Evolutionary conservation across 2,888 invertebrate species (phyloP).

Genomic region (Oscheius sp.): DNA sequence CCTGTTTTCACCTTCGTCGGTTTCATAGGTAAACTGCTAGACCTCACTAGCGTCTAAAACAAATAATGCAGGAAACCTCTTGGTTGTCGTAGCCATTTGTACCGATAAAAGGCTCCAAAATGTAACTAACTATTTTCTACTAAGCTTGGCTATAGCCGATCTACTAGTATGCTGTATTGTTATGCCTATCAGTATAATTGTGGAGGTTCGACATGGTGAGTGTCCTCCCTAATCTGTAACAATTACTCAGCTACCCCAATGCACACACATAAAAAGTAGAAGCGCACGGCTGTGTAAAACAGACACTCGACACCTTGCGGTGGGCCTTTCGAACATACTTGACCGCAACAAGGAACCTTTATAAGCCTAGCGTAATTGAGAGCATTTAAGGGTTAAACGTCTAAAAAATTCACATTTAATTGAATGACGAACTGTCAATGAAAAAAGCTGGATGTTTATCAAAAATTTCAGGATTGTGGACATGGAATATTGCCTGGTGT

Average conservation of each 20-base stretch:
- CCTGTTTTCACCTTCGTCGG: conserved; percentile 62
- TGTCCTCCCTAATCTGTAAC: background rate
- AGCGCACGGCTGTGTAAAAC: conserved; percentile 17
- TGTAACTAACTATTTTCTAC: conserved; percentile 92
- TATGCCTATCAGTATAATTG: conserved; percentile 93
- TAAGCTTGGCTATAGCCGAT: conserved; percentile 92
- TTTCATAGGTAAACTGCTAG: conserved; percentile 54
- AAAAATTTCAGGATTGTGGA: conserved; percentile 61
- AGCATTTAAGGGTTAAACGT: background rate
- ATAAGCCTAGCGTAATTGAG: background rate
- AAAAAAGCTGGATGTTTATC: too few relatives aligned
- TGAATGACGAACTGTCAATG: conserved; percentile 6
- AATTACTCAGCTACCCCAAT: background rate
- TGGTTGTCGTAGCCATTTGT: conserved; percentile 91
- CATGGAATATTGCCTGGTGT: conserved; percentile 72
- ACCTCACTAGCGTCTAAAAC: too few relatives aligned
- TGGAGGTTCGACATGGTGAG: conserved; percentile 87
- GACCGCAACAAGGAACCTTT: conserved; percentile 18
- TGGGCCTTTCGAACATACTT: conserved; percentile 22
- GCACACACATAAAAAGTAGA: conserved; percentile 13
- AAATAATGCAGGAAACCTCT: conserved; percentile 82
- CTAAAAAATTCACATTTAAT: conserved; percentile 12
- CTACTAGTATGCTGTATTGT: conserved; percentile 90
- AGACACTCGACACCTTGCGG: conserved; percentile 29
- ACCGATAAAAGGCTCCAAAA: conserved; percentile 89